Evolutionary conservation across 2,888 invertebrate genomes (phyloP).

Genomic region (Hedya salicella): DNA sequence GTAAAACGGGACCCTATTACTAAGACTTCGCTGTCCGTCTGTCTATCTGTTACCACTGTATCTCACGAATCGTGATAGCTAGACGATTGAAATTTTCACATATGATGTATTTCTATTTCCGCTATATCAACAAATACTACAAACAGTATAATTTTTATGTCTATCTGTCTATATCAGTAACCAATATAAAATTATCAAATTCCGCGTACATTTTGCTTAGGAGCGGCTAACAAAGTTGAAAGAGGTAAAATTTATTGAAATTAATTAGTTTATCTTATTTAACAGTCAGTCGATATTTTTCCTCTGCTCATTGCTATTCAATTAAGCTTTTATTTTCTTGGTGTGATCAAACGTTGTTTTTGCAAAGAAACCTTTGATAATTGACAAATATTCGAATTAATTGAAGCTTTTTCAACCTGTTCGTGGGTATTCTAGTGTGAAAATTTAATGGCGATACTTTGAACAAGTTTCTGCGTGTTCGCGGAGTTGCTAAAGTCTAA

Average conservation of each 20-base stretch:
- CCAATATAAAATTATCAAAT: no score
- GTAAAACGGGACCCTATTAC: no score
- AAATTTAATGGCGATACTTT: constrained; percentile 41
- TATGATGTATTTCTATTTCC: no score
- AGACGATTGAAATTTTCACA: no score
- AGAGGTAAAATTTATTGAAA: background rate
- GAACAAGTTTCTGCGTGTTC: constrained; percentile 26
- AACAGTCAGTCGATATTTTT: constrained; percentile 56
- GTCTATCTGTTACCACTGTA: no score
- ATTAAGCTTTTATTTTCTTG: constrained; percentile 41
- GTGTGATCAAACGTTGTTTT: constrained; percentile 32
- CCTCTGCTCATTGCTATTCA: constrained; percentile 52
- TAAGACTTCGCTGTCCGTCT: no score
- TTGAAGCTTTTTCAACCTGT: constrained; percentile 13
- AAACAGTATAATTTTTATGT: no score
- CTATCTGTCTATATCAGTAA: no score
- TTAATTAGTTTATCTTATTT: constrained; percentile 14
- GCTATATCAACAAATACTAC: no score
- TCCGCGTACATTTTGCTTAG: no score
- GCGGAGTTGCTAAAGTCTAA: constrained; percentile 35
- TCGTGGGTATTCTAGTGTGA: constrained; percentile 26
- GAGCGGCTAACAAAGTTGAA: background rate
- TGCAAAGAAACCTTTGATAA: constrained; percentile 34
- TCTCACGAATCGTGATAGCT: no score
- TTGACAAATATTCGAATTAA: constrained; percentile 32